Evolutionary conservation across 64 coral and sea anemone species (phyloP), one percentile per base, ranked within the genome.

Genomic region (Pocillopora verrucosa): DNA sequence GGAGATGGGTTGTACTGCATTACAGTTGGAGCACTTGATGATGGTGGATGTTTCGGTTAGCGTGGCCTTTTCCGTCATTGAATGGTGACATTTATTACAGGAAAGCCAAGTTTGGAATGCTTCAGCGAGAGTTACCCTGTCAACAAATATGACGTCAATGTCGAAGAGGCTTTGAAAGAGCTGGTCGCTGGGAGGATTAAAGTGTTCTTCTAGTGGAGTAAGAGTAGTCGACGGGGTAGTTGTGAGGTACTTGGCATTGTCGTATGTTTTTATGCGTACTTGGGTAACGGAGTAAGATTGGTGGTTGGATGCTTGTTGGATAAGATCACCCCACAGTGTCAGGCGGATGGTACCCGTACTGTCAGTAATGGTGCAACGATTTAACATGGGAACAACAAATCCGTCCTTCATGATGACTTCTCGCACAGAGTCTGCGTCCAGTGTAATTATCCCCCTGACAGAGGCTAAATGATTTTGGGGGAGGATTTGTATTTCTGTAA

Each of bases 241-340:
- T 59, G 87, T 77, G 4, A 88, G 87, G 73, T 87, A 87, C n/a
- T 88, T 88, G 24, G 58, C 76, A 26, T 72, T 76, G 76, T 88
- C 87, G 59, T 88, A 77, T 34, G 76, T 24, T 76, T 88, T 88
- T 20, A 88, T 30, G 3, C 73, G 74, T 59, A 88, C 57, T 2
- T 84, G 58, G 30, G 81, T 35, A 36, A 84, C 24, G 14, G 34
- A 34, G 75, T 88, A 88, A 34, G 36, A 59, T 5, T 38, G 59
- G 68, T 76, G 58, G 25, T 88, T 75, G 17, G 17, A n/a, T 11
- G 76, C 74, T 77, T 88, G 56, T 56, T 30, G 41, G 58, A 88
- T 88, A 9, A 88, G 26, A 57, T 88, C 73, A 30, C 25, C 60
- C 73, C 87, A 88, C 34, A 88, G 59, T 12, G 87, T 88, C 37